Percentiles rank a stretch among this genome's conserved stretches.
These are phyloP conservation scores for Gymnoscopelus microlampas DNA, from an alignment of 2,797 vertebrate species.

Conservation along the genomic window DNA sequence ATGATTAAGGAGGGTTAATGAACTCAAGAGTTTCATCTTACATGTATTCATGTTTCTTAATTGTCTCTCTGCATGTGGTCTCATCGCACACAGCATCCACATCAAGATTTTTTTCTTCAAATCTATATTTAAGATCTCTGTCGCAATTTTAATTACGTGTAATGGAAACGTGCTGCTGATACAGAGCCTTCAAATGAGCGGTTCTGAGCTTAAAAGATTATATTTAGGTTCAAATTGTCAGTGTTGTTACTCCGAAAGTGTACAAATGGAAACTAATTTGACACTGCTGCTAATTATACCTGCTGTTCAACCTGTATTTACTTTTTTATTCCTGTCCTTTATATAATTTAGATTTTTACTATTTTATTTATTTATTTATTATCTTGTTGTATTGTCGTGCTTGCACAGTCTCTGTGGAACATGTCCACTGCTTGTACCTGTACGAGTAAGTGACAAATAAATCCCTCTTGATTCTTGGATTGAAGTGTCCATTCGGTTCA, in stretches of 20 bases:
- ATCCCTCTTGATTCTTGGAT: too few relatives aligned
- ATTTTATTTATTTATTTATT: too few relatives aligned
- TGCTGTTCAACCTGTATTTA: too few relatives aligned
- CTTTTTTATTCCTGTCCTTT: too few relatives aligned
- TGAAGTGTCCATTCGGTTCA: too few relatives aligned
- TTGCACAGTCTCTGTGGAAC: too few relatives aligned
- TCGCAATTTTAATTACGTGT: constrained; percentile 20
- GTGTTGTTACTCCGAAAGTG: constrained; percentile 26
- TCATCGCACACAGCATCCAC: not conserved
- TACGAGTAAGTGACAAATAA: too few relatives aligned
- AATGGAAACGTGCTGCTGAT: constrained; percentile 20
- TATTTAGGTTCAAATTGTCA: constrained; percentile 32
- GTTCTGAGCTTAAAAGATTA: constrained; percentile 21
- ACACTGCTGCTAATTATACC: too few relatives aligned
- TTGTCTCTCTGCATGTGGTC: constrained; percentile 56
- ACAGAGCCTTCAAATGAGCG: constrained; percentile 1
- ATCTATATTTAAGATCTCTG: constrained; percentile 35
- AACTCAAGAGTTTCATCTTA: constrained; percentile 55
- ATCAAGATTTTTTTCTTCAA: constrained; percentile 37
- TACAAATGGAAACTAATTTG: constrained; percentile 23
- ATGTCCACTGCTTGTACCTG: too few relatives aligned
- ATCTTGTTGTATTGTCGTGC: too few relatives aligned
- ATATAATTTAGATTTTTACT: too few relatives aligned
- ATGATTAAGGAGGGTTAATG: constrained; percentile 55
- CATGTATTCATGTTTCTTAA: constrained; percentile 51